Evolutionary conservation across 2,888 invertebrate species (phyloP), one percentile per base, ranked within the genome.

Genomic region (Matsumyia berberina): DNA sequence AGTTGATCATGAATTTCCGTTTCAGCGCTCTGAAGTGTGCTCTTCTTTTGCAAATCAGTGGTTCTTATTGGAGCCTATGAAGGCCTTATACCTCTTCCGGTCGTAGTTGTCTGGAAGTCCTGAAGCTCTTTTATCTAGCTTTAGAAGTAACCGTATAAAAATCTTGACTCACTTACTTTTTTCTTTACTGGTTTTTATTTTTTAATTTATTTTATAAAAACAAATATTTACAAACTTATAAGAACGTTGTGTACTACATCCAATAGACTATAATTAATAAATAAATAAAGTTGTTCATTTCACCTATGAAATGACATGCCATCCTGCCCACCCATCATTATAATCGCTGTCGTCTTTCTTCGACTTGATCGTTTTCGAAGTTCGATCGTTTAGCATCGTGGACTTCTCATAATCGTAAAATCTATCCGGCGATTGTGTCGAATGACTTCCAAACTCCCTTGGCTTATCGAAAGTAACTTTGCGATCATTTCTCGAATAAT

Each of bases 391-490:
- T 46, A 87, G 31, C 17, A 88, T 69, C 2, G 87, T 46, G 57
- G 90, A 88, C 15, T 89, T 89, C 8, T 92, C 91, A 78, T 88
- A 92, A 19, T 92, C 90, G 72, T 92, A 92, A 81, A 92, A 92
- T 6, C 88, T 88, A 88, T 92, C 92, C 0, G 87, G 29, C 2
- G 78, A 33, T 0, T 87, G 58, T 2, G 87, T 85, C 2, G 87
- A 70, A 1, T 69, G 60, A 2, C 74, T 64, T 2, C 49, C 53
- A 44, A 73, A 83, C 7, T 89, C 89, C n/a, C 89, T 79, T 0
- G 90, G 88, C 57, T 90, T 89, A 5, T 90, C 89, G 33, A 90
- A 90, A n/a, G 88, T 86, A 2, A 89, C 78, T 51, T 91, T 90
- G 9, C 91, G 89, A 77, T 89, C 90, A 24, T 72, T 83, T 17